Evolutionary conservation across 2,888 invertebrate genomes (phyloP).

Genomic region (Sericinus montela): DNA sequence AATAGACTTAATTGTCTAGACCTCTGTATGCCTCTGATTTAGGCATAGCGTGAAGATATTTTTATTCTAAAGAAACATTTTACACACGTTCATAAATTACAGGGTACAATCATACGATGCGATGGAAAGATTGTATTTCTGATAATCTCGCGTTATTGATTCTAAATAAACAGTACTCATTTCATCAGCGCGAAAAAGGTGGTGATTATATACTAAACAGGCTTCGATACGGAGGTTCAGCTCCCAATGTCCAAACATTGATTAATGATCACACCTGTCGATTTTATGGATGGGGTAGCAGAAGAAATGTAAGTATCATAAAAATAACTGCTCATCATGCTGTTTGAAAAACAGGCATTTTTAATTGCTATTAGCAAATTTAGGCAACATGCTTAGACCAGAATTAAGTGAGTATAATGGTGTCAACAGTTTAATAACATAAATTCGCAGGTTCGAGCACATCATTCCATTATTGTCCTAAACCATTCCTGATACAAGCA

Average conservation of each 20-base stretch:
- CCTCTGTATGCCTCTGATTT: no score
- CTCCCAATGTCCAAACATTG: conserved; percentile 13
- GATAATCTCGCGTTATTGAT: conserved; percentile 59
- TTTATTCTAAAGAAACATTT: neutral
- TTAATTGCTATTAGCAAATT: no score
- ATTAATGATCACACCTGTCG: conserved; percentile 35
- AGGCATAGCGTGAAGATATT: no score
- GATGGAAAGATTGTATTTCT: conserved; percentile 43
- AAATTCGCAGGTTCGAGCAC: no score
- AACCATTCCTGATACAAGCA: no score
- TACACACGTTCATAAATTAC: conserved; percentile 8
- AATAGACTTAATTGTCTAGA: no score
- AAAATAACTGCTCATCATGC: no score
- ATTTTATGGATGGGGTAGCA: conserved; percentile 49
- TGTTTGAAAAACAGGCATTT: no score
- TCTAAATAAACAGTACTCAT: conserved; percentile 45
- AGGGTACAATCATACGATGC: conserved; percentile 52
- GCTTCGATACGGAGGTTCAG: conserved; percentile 48
- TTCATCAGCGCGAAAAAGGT: conserved; percentile 40
- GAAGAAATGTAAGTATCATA: conserved; percentile 10
- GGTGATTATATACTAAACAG: conserved; percentile 51
- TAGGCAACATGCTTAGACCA: no score
- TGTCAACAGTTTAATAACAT: no score
- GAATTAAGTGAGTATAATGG: no score
- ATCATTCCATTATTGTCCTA: no score